Percentiles rank a stretch among this genome's conserved stretches.
phyloP scores from a whole-genome alignment of 2,113 vertebrate species.

The Fregata magnificens region DNA sequence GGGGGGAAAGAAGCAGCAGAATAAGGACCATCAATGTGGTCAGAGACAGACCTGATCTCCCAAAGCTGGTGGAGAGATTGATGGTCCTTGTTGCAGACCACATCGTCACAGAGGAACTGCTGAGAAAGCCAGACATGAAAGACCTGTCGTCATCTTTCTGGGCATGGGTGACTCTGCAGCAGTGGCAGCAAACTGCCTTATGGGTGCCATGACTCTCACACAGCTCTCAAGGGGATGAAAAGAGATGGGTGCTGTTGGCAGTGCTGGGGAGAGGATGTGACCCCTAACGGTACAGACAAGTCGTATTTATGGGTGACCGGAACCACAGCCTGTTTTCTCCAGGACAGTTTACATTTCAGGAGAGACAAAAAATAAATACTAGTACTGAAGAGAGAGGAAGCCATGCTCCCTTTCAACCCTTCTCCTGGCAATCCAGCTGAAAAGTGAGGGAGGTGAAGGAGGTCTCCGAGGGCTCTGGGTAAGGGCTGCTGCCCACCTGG shows the following conservation, averaged over 20 bases:
- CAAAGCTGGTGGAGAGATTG: neutral
- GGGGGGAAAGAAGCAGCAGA: neutral
- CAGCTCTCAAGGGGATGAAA: neutral
- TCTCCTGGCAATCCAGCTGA: neutral
- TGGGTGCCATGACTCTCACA: accelerated
- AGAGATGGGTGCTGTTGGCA: neutral
- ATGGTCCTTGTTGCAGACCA: neutral
- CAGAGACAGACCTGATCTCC: neutral
- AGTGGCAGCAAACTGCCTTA: neutral
- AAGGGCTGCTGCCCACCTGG: neutral
- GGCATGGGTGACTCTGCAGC: neutral
- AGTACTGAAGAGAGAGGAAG: neutral
- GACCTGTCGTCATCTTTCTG: neutral
- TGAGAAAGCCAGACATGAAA: neutral
- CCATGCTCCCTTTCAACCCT: neutral
- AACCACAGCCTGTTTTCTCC: neutral
- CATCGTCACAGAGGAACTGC: neutral
- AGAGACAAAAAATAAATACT: neutral
- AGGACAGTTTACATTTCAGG: neutral
- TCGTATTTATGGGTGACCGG: neutral
- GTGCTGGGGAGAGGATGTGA: neutral
- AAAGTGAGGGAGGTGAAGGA: neutral
- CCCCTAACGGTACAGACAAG: neutral
- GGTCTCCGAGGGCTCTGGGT: neutral
- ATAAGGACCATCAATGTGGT: neutral